Evolutionary conservation across 2,113 vertebrate species (phyloP), one percentile per base, ranked within the genome.

Genomic region (Prietella phreatophila): DNA sequence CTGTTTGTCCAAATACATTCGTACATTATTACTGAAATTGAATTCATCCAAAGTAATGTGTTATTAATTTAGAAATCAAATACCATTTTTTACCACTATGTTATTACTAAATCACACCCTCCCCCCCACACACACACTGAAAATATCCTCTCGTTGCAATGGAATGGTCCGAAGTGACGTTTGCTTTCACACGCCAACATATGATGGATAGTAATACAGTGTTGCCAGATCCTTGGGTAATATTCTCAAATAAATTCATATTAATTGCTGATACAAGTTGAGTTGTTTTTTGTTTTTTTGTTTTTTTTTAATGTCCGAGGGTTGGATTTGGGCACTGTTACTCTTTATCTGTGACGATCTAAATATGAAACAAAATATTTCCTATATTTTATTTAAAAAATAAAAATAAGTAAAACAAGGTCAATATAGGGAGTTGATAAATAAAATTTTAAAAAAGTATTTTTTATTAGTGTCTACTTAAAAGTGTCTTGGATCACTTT

Each of bases 131-230:
- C 36, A 36, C 36, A 36, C 36, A 47, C 5, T 0, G 5, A 69
- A 56, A 71, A 61, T 4, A 3, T 6, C 30, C 60, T 80, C 22
- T 42, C 4, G 30, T 56, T 25, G 25, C 4, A 67, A 78, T 86
- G 63, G 47, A 86, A 56, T n/a, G 19, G 22, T 55, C 85, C 47
- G 58, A 55, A 67, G 25, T 81, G 63, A 73, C 50, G 67, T 56
- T 85, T 42, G 14, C 27, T 20, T 20, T 15, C 4, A 53, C n/a
- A 33, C n/a, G 15, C n/a, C 14, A 15, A 27, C 65, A 56, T 53
- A 84, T 55, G 83, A 71, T 71, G 20, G 13, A 69, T 39, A 14
- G 80, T 27, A 61, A 42, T 61, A 2, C 5, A 25, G 13, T 39
- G 56, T 61, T 61, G 80, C 80, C 80, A 61, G 58, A 61, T 60